A percentile compares a stretch with the other conserved stretches of the same genome.
phyloP scores from a whole-genome alignment of 2,113 vertebrate genomes.

The Mirza zaza region DNA sequence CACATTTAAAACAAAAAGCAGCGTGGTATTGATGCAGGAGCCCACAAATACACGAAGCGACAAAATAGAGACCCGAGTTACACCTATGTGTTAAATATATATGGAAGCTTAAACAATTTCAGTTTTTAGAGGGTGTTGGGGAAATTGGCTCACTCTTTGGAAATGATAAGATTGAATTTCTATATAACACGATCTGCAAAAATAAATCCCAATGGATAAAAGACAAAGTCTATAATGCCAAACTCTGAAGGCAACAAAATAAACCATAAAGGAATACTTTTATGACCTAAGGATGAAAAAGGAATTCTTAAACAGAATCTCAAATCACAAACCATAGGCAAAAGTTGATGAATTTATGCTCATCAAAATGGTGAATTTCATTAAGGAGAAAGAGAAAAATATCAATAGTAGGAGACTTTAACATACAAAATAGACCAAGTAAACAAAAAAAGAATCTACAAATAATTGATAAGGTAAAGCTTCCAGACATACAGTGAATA shows the following conservation, averaged over 20 bases:
- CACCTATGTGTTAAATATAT: background rate
- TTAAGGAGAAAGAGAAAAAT: background rate
- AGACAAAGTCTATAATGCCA: background rate
- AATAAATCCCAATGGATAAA: background rate
- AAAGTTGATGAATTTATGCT: background rate
- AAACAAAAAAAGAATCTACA: background rate
- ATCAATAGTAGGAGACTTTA: background rate
- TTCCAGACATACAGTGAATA: background rate
- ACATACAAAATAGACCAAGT: background rate
- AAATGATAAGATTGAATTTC: background rate
- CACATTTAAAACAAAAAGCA: background rate
- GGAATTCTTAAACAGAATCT: background rate
- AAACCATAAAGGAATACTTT: background rate
- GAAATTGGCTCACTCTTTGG: background rate
- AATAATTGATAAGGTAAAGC: background rate
- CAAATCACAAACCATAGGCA: background rate
- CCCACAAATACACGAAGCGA: background rate
- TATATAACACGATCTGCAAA: background rate
- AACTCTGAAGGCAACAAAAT: background rate
- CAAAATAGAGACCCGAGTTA: background rate
- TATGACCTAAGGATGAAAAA: background rate
- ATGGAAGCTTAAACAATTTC: background rate
- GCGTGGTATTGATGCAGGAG: background rate
- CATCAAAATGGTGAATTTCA: background rate
- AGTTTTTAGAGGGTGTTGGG: background rate